Evolutionary conservation across 1,140 invertebrate species (phyloP).

Genomic region (Neelides sp.): DNA sequence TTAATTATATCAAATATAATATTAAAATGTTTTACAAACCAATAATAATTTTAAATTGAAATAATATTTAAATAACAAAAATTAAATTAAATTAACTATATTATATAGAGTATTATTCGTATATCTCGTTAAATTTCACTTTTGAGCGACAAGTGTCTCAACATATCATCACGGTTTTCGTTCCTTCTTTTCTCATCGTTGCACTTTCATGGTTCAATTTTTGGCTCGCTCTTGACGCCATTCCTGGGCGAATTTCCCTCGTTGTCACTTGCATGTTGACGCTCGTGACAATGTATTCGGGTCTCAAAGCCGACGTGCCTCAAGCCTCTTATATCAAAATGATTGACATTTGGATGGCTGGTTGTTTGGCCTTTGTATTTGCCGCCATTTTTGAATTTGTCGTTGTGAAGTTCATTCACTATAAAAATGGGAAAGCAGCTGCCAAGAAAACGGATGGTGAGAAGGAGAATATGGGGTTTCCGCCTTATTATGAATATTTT

Average conservation of each 20-base stretch:
- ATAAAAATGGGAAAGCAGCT: slow-evolving; percentile 36
- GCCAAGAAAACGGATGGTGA: slow-evolving; percentile 45
- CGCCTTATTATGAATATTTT: background rate
- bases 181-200: slow-evolving; percentile 70
- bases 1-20: no score
- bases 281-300: slow-evolving; percentile 72
- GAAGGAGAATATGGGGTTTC: background rate
- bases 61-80: no score
- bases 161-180: slow-evolving; percentile 74
- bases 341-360: slow-evolving; percentile 76
- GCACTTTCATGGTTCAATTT: slow-evolving; percentile 81
- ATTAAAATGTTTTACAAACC: no score
- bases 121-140: slow-evolving; percentile 57
- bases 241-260: slow-evolving; percentile 65
- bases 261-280: slow-evolving; percentile 71
- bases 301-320: slow-evolving; percentile 60
- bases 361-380: slow-evolving; percentile 74
- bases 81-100: no score
- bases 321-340: slow-evolving; percentile 68
- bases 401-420: slow-evolving; percentile 56
- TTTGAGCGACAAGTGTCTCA: slow-evolving; percentile 74
- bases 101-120: slow-evolving; percentile 53
- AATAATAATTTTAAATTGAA: no score
- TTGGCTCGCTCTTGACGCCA: slow-evolving; percentile 69
- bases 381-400: slow-evolving; percentile 70